A percentile compares a stretch with the other conserved stretches of the same genome.
Evolutionary conservation across 2,113 vertebrate genomes (phyloP).

Genomic region (Rhadina sibilatrix): DNA sequence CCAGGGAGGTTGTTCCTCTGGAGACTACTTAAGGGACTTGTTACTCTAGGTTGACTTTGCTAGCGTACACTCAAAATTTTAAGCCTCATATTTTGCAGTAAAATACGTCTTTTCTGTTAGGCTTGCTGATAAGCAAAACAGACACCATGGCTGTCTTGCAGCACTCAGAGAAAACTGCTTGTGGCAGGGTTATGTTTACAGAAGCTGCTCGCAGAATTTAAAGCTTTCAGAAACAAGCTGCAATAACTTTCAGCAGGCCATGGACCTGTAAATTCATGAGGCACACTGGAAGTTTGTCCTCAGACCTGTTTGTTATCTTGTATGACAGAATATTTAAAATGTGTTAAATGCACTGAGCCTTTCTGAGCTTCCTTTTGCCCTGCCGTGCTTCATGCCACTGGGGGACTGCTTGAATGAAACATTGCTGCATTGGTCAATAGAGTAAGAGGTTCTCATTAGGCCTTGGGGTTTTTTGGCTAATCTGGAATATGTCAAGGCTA

Average conservation of each 20-base stretch:
- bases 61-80: not conserved
- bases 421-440: fast-evolving
- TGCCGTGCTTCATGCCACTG: fast-evolving
- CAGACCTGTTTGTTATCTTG: not conserved
- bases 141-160: not conserved
- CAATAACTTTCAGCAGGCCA: fast-evolving
- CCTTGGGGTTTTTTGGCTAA: not conserved
- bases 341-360: not conserved
- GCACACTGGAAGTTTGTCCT: not conserved
- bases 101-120: not conserved
- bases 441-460: not conserved
- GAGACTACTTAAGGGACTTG: not conserved
- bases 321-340: not conserved
- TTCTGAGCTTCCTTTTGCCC: not conserved
- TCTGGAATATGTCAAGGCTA: not conserved
- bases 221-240: not conserved
- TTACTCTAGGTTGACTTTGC: not conserved
- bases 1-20: not conserved
- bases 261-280: not conserved
- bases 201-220: not conserved
- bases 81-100: not conserved
- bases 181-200: not conserved
- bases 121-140: not conserved
- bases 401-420: not conserved
- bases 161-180: not conserved